phyloP scores from a whole-genome alignment of 2,113 vertebrate genomes.

The Electrona antarctica region DNA sequence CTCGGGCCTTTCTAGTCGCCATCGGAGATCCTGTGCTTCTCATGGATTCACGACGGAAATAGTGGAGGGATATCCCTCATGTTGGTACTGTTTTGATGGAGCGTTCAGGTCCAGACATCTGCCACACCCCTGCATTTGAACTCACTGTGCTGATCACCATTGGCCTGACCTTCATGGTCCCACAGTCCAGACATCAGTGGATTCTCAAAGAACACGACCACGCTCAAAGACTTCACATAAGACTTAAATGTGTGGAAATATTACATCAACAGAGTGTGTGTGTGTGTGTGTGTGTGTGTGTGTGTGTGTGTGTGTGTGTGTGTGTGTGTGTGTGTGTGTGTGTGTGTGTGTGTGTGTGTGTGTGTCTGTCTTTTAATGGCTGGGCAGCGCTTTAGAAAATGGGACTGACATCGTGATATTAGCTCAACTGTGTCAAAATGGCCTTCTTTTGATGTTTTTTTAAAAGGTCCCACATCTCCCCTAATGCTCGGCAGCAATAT shows the following conservation, averaged over 20 bases:
- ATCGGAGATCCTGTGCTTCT: slow-evolving; percentile 54
- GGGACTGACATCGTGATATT: slow-evolving; percentile 40
- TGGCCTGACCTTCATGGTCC: slow-evolving; percentile 53
- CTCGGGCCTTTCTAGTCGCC: slow-evolving; percentile 55
- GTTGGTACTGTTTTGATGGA: slow-evolving; percentile 42
- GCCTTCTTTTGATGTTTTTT: slow-evolving; percentile 55
- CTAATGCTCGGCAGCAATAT: slow-evolving; percentile 52
- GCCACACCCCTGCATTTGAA: slow-evolving; percentile 45
- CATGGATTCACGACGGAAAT: slow-evolving; percentile 49
- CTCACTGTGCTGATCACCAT: slow-evolving; percentile 30
- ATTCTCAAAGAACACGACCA: slow-evolving; percentile 54
- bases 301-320: no score
- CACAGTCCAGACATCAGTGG: slow-evolving; percentile 19
- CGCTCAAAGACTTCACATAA: slow-evolving; percentile 10
- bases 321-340: no score
- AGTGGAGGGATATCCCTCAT: slow-evolving; percentile 58
- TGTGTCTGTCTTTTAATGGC: slow-evolving; percentile 27
- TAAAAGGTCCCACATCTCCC: slow-evolving; percentile 62
- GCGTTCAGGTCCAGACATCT: slow-evolving; percentile 22
- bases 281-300: no score
- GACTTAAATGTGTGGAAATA: slow-evolving; percentile 41
- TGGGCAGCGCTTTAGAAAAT: slow-evolving; percentile 17
- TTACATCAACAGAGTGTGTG: slow-evolving; percentile 6
- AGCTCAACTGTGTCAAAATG: slow-evolving; percentile 54
- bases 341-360: no score